phyloP scores from a whole-genome alignment of 1,140 invertebrate genomes.

The Dinothrombium tinctorium region DNA sequence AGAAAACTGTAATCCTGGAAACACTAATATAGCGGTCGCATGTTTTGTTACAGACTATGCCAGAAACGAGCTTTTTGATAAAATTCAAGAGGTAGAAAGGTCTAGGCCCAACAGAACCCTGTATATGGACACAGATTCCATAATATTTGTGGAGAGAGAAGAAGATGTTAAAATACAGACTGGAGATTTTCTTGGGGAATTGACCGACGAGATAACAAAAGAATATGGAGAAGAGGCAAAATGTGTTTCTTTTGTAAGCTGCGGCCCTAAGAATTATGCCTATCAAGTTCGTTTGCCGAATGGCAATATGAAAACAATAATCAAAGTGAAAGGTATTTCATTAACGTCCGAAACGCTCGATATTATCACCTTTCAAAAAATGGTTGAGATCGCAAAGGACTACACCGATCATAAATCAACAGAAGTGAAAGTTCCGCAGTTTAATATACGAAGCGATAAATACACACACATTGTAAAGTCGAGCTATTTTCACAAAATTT shows the following conservation, averaged over 20 bases:
- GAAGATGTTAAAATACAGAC: conserved; percentile 5
- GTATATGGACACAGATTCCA: conserved; percentile 2
- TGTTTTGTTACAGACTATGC: neutral
- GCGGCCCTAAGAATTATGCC: conserved; percentile 7
- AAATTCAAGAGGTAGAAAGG: neutral
- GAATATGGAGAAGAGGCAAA: neutral
- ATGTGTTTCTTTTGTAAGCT: neutral
- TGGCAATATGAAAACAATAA: neutral
- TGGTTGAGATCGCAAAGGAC: neutral
- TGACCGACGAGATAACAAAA: conserved; percentile 6
- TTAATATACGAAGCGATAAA: neutral
- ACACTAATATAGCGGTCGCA: conserved; percentile 10
- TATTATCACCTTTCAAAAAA: neutral
- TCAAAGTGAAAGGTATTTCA: conserved; percentile 1
- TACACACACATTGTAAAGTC: neutral
- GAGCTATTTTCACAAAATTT: neutral
- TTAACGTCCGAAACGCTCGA: neutral
- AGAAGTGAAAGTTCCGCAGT: neutral
- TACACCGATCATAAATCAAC: neutral
- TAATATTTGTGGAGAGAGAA: neutral
- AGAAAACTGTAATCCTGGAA: neutral
- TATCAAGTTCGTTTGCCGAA: neutral
- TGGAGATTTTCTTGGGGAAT: conserved; percentile 6
- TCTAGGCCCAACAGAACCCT: neutral
- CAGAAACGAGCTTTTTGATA: neutral